These are phyloP conservation scores for Toxotes chatareus DNA, from an alignment of 2,113 vertebrate genomes.

Conservation along the genomic window DNA sequence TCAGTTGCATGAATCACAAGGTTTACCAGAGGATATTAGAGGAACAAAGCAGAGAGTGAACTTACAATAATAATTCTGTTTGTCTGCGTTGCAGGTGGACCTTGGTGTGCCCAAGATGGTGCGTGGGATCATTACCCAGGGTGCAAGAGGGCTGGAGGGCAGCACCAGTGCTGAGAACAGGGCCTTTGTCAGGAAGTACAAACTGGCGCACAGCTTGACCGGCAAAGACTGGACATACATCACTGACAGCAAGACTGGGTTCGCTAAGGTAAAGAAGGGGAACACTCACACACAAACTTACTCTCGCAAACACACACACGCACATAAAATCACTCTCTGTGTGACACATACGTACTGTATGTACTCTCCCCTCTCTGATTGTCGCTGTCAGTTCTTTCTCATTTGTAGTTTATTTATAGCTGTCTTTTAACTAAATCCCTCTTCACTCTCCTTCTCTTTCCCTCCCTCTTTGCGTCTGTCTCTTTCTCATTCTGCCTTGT, in stretches of 20 bases:
- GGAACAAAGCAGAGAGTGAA: background rate
- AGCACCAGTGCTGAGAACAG: conserved; percentile 90
- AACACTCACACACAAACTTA: background rate
- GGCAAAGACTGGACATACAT: conserved; percentile 94
- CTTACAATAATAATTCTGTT: background rate
- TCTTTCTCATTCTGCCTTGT: conserved; percentile 31
- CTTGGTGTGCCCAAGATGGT: conserved; percentile 90
- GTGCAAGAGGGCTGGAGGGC: conserved; percentile 93
- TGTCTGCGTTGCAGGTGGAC: conserved; percentile 83
- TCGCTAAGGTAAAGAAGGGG: conserved; percentile 88
- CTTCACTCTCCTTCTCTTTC: conserved; percentile 6
- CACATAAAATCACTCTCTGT: background rate
- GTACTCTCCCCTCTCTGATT: conserved; percentile 20
- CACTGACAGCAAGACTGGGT: conserved; percentile 90
- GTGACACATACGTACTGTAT: conserved; percentile 14
- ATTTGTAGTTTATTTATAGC: conserved; percentile 66
- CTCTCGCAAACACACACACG: background rate
- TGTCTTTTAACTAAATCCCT: conserved; percentile 43
- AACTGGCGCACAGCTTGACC: conserved; percentile 93
- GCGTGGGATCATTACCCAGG: conserved; percentile 95
- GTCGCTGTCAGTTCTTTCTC: conserved; percentile 38
- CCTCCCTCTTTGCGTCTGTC: background rate
- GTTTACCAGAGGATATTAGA: background rate
- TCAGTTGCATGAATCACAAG: background rate
- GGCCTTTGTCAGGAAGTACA: conserved; percentile 97